Base-by-base conservation (phyloP, 1,140 invertebrate species). In the Bombus ignitus region DNA sequence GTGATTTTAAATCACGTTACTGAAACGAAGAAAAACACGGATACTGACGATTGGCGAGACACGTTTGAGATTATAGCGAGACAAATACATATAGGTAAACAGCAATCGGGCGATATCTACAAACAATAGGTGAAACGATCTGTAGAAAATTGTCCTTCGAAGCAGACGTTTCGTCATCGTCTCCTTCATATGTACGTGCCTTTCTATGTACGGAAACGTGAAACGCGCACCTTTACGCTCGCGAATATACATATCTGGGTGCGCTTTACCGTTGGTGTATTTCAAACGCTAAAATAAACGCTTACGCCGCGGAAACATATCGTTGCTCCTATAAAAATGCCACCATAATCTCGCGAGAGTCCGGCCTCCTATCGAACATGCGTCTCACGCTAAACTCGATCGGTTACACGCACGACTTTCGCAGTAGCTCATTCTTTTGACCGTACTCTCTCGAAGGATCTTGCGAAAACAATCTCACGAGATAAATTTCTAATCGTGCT, bases 171-270 rank as follows among this genome's bases (percentile, higher is more conserved):
- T 85, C 83, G 83, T 85, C 83, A 85, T 35, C 68, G 32, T 85
- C 37, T 65, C 68, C 83, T 72, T 35, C 39, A 25, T 77, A 65
- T 65, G 25, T 39, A 62, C 65, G 68, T 80, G 77, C 83, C 83
- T 85, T 85, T 85, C 83, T 85, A 80, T 85, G 83, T 80, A 85
- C 83, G 83, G 83, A 85, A 80, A 85, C 68, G 66, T 85, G 76
- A 72, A 62, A 72, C 83, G 77, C 22, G 66, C 15, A n/a, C 15
- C 76, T 80, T 59, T 12, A 47, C 39, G 68, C 13, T 37, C 18
- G 75, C 13, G 53, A 71, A 32, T 70, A 59, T 59, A 53, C 47
- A 53, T 53, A 53, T 53, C 65, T 42, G 44, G 28, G 22, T 13
- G 68, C 57, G 76, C 32, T 73, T 79, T 68, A 76, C 42, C 83